These are phyloP conservation scores for Tiliqua scincoides DNA, from an alignment of 2,113 vertebrate species.

Conservation along the genomic window DNA sequence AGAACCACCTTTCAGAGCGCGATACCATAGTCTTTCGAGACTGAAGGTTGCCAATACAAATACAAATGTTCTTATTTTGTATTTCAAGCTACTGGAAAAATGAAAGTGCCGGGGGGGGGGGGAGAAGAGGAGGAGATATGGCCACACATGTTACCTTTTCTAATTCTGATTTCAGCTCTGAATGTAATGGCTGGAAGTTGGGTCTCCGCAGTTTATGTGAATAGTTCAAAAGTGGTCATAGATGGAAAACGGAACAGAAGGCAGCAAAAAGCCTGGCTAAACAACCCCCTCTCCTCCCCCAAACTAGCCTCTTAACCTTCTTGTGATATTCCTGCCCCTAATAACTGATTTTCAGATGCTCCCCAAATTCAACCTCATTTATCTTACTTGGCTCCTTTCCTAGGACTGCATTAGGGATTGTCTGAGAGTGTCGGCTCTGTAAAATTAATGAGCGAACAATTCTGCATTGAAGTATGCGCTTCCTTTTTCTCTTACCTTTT, in stretches of 20 bases:
- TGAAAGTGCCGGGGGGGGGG: too few species aligned
- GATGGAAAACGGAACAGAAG: background rate
- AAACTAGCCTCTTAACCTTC: background rate
- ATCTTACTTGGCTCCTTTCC: conserved; percentile 30
- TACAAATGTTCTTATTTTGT: too few species aligned
- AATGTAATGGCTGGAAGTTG: too few species aligned
- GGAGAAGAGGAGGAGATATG: too few species aligned
- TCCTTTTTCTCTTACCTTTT: background rate
- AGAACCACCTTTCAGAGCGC: too few species aligned
- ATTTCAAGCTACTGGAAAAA: too few species aligned
- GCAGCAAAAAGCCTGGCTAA: background rate
- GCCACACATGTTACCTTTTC: too few species aligned
- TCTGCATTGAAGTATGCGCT: conserved; percentile 4
- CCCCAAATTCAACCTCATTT: conserved; percentile 23
- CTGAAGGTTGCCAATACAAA: too few species aligned
- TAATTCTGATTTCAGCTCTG: too few species aligned
- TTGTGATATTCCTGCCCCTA: background rate
- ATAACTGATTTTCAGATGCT: background rate
- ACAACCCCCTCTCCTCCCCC: background rate
- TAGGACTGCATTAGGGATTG: conserved; percentile 20
- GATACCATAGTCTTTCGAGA: too few species aligned
- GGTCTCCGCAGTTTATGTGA: background rate
- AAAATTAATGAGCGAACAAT: conserved; percentile 21
- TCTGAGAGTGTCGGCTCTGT: background rate
- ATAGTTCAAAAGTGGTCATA: background rate